Conservation (phyloP, 1,140 invertebrate species). For the Harlomillsia oculata region DNA sequence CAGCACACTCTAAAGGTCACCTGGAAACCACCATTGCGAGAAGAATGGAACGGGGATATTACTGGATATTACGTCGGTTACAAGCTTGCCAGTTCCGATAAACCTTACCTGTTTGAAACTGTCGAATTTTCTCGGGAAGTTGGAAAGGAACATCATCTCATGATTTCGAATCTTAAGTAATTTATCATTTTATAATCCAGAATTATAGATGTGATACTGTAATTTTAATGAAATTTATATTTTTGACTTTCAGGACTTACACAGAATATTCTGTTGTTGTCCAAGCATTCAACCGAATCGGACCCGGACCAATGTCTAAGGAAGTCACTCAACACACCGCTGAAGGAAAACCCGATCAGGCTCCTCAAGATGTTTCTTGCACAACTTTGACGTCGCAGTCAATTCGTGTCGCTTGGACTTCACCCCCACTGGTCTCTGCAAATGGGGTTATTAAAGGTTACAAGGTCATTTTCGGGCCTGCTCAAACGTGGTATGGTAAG, state of each 20-base stretch:
- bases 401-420: constrained; percentile 85
- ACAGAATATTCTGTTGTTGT: constrained; percentile 90
- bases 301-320: constrained; percentile 77
- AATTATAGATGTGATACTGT: not conserved
- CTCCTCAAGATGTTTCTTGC: constrained; percentile 81
- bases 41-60: constrained; percentile 88
- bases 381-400: constrained; percentile 85
- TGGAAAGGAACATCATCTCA: constrained; percentile 62
- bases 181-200: no score
- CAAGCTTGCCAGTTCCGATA: constrained; percentile 76
- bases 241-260: constrained; percentile 57
- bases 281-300: constrained; percentile 89
- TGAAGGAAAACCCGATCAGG: constrained; percentile 84
- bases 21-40: constrained; percentile 82
- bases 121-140: constrained; percentile 84
- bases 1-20: constrained; percentile 83
- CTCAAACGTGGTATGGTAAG: constrained; percentile 80
- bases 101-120: constrained; percentile 82
- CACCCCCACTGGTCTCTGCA: constrained; percentile 74
- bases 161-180: constrained; percentile 68
- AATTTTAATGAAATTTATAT: constrained; percentile 8
- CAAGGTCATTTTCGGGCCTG: constrained; percentile 89
- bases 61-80: constrained; percentile 60
- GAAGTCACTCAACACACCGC: constrained; percentile 83
- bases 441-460: constrained; percentile 94